These are phyloP conservation scores for Phenacoccus solenopsis DNA, from an alignment of 1,140 invertebrate genomes.

Conservation along the genomic window DNA sequence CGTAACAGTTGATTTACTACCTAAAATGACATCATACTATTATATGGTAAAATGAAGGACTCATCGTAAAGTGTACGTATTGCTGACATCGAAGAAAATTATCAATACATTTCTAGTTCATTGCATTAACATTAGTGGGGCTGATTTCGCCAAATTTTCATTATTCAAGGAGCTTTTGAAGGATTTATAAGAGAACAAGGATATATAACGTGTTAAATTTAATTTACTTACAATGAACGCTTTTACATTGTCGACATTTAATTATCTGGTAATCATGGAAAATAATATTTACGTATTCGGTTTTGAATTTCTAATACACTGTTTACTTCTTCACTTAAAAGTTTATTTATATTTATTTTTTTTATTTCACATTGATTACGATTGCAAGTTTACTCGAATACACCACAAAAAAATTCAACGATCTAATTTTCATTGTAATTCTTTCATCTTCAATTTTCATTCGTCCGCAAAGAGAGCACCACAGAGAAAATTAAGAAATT, in stretches of 20 bases:
- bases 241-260: background rate
- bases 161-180: too few species aligned
- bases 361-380: background rate
- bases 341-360: constrained; percentile 4
- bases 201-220: background rate
- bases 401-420: background rate
- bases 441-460: too few species aligned
- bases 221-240: background rate
- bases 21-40: too few species aligned
- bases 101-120: too few species aligned
- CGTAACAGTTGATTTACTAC: too few species aligned
- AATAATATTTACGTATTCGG: background rate
- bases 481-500: background rate
- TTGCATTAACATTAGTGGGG: too few species aligned
- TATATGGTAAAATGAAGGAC: too few species aligned
- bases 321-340: background rate
- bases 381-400: background rate
- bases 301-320: background rate
- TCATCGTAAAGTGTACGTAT: too few species aligned
- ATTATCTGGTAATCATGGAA: background rate
- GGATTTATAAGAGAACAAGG: too few species aligned
- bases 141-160: too few species aligned
- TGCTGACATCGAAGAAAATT: too few species aligned
- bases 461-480: too few species aligned
- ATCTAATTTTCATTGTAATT: background rate